Evolutionary conservation across 2,888 invertebrate species (phyloP).

Genomic region (Caenorhabditis sulstoni): DNA sequence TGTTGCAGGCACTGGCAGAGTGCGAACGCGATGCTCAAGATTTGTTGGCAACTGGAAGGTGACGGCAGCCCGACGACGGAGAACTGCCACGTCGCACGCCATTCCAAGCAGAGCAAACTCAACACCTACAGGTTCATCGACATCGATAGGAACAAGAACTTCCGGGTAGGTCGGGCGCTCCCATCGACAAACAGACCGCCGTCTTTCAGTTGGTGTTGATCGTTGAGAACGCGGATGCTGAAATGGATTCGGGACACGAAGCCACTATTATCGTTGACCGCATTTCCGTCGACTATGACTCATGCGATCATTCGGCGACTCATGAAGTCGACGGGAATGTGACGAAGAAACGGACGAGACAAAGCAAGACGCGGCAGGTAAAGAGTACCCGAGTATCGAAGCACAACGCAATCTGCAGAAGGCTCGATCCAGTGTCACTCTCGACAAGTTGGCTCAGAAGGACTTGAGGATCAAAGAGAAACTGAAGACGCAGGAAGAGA

Average conservation of each 20-base stretch:
- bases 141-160: slow-evolving; percentile 51
- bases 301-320: slow-evolving; percentile 55
- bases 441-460: slow-evolving; percentile 49
- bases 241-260: slow-evolving; percentile 42
- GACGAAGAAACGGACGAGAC: slow-evolving; percentile 39
- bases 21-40: slow-evolving; percentile 63
- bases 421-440: slow-evolving; percentile 36
- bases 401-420: slow-evolving; percentile 11
- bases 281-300: slow-evolving; percentile 59
- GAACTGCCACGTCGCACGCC: slow-evolving; percentile 62
- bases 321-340: slow-evolving; percentile 52
- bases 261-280: slow-evolving; percentile 59
- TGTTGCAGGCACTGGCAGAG: slow-evolving; percentile 71
- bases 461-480: slow-evolving; percentile 34
- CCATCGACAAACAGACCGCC: no score
- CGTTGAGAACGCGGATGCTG: slow-evolving; percentile 59
- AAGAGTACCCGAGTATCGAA: neutral
- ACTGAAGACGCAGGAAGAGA: slow-evolving; percentile 29
- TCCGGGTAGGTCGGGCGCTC: slow-evolving; percentile 40
- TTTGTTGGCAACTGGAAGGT: slow-evolving; percentile 65
- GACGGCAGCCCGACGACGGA: slow-evolving; percentile 54
- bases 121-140: slow-evolving; percentile 58
- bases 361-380: slow-evolving; percentile 34
- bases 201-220: slow-evolving; percentile 62
- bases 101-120: slow-evolving; percentile 64